A percentile compares a stretch with the other conserved stretches of the same genome.
phyloP scores from a whole-genome alignment of 2,888 invertebrate genomes.

The Drosophila anceps region DNA sequence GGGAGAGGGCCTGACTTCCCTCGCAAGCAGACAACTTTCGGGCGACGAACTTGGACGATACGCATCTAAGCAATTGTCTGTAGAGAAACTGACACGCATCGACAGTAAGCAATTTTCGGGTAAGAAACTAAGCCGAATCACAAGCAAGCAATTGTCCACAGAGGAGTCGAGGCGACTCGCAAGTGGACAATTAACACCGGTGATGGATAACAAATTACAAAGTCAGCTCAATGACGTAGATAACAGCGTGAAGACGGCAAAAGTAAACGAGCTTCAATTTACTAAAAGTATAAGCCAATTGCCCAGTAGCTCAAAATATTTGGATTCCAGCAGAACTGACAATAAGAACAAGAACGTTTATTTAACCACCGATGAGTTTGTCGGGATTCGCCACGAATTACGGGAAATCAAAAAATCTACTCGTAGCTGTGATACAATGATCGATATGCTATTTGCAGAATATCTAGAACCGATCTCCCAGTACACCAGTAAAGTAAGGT shows the following conservation, averaged over 20 bases:
- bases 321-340: background rate
- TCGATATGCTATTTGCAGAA: constrained; percentile 12
- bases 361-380: constrained; percentile 2
- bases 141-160: background rate
- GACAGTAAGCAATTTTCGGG: background rate
- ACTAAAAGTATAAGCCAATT: background rate
- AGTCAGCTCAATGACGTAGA: background rate
- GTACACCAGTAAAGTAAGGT: background rate
- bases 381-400: constrained; percentile 17
- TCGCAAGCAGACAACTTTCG: background rate
- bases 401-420: constrained; percentile 7
- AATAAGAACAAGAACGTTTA: no score
- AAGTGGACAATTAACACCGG: background rate
- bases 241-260: background rate
- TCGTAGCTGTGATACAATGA: constrained; percentile 21
- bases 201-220: background rate
- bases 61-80: rapidly evolving
- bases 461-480: background rate
- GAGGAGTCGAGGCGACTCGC: background rate
- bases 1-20: background rate
- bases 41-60: background rate
- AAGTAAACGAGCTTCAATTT: background rate
- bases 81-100: background rate
- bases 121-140: background rate
- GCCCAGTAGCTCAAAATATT: background rate